Evolutionary conservation across 2,113 vertebrate species (phyloP).

Genomic region (Melierax canorus): DNA sequence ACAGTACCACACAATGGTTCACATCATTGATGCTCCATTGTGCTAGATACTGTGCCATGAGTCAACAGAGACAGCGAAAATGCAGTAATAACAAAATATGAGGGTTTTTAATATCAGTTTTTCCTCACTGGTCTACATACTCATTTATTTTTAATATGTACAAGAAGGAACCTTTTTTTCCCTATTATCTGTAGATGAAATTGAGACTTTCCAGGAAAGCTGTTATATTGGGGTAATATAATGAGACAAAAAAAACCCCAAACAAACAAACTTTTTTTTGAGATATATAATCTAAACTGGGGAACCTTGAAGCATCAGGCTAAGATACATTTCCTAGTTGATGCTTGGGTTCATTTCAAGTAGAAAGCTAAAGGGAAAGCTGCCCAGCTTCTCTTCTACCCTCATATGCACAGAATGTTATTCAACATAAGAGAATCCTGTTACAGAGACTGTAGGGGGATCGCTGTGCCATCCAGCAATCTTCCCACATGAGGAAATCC

Average conservation of each 20-base stretch:
- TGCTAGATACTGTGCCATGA: not conserved
- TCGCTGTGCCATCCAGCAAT: not conserved
- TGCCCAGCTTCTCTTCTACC: not conserved
- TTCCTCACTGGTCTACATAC: not conserved
- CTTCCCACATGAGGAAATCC: not conserved
- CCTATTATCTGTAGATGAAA: not conserved
- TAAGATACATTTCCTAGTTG: not conserved
- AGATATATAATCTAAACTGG: not conserved
- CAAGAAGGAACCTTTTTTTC: not conserved
- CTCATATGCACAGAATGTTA: not conserved
- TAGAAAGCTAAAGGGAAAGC: not conserved
- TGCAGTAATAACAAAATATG: not conserved
- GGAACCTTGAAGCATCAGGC: not conserved
- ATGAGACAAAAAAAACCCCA: fast-evolving
- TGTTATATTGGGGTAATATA: not conserved
- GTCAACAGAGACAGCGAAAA: not conserved
- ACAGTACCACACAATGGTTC: not conserved
- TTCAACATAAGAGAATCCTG: not conserved
- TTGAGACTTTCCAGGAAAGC: not conserved
- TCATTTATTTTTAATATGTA: not conserved
- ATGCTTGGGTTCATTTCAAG: not conserved
- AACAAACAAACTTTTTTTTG: not conserved
- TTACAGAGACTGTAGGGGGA: not conserved
- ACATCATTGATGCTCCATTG: not conserved
- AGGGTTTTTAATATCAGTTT: fast-evolving